Base-by-base conservation (phyloP, 2,113 vertebrate species). In the Lycaon pictus region DNA sequence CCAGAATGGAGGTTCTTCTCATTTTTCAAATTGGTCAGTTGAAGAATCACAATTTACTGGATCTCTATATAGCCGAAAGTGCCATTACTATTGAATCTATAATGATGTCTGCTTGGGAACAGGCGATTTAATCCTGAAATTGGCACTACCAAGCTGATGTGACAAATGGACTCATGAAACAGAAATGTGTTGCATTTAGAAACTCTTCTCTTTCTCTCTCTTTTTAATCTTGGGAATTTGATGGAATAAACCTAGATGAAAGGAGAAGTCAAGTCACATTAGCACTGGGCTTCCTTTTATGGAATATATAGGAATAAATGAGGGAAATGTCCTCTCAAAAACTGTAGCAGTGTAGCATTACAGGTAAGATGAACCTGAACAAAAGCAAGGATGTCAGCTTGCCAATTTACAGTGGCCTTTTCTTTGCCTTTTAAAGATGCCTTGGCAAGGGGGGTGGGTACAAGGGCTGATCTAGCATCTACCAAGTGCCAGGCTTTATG, bases 51-150 rank as follows among this genome's bases (percentile, higher is more conserved):
- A 87, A 35, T 95, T 96, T 93, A 60, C 27, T 97, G 53, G 58
- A 55, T 92, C 43, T 97, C 23, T 17, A 0, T 51, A 10, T 72
- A 89, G 87, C 35, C 95, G 53, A 62, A 97, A 97, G 74, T 90
- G 72, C 43, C 79, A 62, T 88, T 81, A 43, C 37, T 27, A n/a
- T 56, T 19, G 87, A 80, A 58, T 90, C 72, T 76, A 23, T 37
- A 85, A 67, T 0, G 7, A 51, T 89, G 56, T 22, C 10, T n/a
- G 12, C 22, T 88, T 60, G 82, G 20, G 25, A 94, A 65, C 11
- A 58, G 88, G 81, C 11, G 29, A 98, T 89, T 94, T 63, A 88
- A 92, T 97, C 67, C 81, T 35, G 25, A 62, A 95, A 84, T 85
- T 95, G 74, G 55, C 55, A 69, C 69, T 17, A 55, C 22, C 53